Conservation (phyloP, 92 coral and sea anemone species). For the Porites lobata region DNA sequence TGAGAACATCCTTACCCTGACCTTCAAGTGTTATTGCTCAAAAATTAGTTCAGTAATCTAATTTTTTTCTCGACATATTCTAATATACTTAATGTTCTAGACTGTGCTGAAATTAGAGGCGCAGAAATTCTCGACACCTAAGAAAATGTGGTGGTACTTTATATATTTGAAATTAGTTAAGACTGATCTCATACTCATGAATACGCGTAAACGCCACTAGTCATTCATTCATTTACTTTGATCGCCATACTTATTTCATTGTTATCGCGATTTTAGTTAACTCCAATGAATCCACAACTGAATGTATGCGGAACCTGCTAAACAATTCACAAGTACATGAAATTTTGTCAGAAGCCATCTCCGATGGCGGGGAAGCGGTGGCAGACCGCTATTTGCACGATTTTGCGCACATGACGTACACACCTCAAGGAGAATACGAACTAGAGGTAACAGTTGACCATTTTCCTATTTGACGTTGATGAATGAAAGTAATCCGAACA, state of each 20-base stretch:
- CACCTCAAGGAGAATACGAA: slow-evolving; percentile 54
- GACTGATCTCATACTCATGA: too few relatives aligned
- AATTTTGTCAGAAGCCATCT: slow-evolving; percentile 36
- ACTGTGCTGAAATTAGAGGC: too few relatives aligned
- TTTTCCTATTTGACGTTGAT: neutral
- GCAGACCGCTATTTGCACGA: slow-evolving; percentile 72
- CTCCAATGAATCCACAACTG: slow-evolving; percentile 10
- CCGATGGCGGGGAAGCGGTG: slow-evolving; percentile 60
- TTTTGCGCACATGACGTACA: slow-evolving; percentile 77
- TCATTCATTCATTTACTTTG: too few relatives aligned
- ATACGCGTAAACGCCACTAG: too few relatives aligned
- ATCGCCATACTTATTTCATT: neutral
- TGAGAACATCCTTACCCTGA: too few relatives aligned
- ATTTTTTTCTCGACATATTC: too few relatives aligned
- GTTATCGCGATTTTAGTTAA: neutral
- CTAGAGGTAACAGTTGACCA: slow-evolving; percentile 52
- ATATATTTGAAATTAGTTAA: too few relatives aligned
- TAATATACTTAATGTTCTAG: too few relatives aligned
- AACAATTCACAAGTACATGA: slow-evolving; percentile 59
- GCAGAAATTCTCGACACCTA: too few relatives aligned
- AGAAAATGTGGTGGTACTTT: too few relatives aligned
- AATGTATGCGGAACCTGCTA: slow-evolving; percentile 58
- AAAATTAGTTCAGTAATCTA: too few relatives aligned
- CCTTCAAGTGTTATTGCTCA: too few relatives aligned
- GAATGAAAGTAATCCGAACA: neutral